Evolutionary conservation across 2,888 invertebrate genomes (phyloP), one percentile per base, ranked within the genome.

Genomic region (Apamea monoglypha): DNA sequence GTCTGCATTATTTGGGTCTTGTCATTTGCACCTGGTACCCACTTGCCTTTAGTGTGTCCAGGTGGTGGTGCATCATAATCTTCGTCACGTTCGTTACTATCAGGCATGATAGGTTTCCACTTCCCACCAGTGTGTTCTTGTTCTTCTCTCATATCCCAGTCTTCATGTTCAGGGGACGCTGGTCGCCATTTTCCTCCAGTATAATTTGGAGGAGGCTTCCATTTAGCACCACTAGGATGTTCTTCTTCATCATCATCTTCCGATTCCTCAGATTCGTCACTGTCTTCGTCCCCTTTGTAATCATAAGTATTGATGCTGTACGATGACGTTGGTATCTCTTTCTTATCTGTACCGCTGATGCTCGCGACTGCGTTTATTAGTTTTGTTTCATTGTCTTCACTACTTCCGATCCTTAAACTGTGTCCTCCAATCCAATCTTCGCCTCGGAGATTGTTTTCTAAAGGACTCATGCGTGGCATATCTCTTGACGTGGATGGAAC

Each of bases 21-120:
- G 63, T 97, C 97, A 75, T 95, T 94, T 63, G 93, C 97, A 88
- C 98, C 98, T 1, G 98, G 98, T 74, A 98, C 97, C 98, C 98
- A 98, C 96, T 99, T 99, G 0, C 98, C 98, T 92, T 98, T 98
- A 0, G 98, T 98, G 89, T 98, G 97, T 63, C 97, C 97, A 6
- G 98, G 97, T 0, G 98, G 98, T 3, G 98, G 98, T 86, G 97
- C 97, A 75, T 96, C 97, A 88, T 96, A 96, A 90, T 97, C 96
- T 76, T 97, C 97, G 32, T 96, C 96, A 47, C 97, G 94, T 36
- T 97, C 96, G 18, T 95, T 94, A 7, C 90, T 87, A 44, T 94
- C 95, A 18, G 91, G 87, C 86, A 94, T 92, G 40, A 96, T 91
- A 1, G 97, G 97, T 90, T 97, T 97, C 98, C 98, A 98, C 92